A percentile compares a stretch with the other conserved stretches of the same genome.
phyloP scores from a whole-genome alignment of 2,113 vertebrate genomes.

The Xiphias gladius region DNA sequence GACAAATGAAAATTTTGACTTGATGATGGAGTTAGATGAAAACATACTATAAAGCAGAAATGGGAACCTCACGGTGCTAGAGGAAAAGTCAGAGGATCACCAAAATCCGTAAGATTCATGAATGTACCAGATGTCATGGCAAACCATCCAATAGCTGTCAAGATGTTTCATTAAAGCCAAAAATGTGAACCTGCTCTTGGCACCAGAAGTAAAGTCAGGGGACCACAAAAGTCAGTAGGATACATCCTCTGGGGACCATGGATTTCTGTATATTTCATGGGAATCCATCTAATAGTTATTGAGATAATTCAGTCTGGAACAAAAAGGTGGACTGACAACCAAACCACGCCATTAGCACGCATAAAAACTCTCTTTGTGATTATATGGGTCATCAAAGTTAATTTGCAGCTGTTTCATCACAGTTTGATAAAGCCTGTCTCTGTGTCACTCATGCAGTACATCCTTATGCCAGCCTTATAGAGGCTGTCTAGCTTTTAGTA shows the following conservation, averaged over 20 bases:
- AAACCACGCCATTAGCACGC: background rate
- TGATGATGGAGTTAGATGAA: no score
- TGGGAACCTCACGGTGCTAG: no score
- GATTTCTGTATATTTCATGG: background rate
- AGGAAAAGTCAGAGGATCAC: no score
- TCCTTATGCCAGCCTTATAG: background rate
- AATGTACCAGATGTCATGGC: no score
- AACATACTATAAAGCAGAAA: no score
- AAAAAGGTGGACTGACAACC: background rate
- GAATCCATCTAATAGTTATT: background rate
- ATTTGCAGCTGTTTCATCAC: background rate
- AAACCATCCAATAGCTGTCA: no score
- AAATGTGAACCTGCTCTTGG: background rate
- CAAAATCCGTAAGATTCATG: no score
- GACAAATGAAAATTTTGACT: no score
- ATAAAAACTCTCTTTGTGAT: background rate
- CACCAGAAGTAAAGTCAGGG: background rate
- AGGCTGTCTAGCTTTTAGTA: background rate
- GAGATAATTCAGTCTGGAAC: background rate
- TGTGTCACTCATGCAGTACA: background rate
- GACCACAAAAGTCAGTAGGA: background rate
- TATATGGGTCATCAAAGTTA: background rate
- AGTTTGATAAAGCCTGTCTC: background rate
- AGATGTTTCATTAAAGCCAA: no score
- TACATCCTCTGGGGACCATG: background rate